Evolutionary conservation across 2,113 vertebrate genomes (phyloP).

Genomic region (Sinocyclocheilus maitianheensis): DNA sequence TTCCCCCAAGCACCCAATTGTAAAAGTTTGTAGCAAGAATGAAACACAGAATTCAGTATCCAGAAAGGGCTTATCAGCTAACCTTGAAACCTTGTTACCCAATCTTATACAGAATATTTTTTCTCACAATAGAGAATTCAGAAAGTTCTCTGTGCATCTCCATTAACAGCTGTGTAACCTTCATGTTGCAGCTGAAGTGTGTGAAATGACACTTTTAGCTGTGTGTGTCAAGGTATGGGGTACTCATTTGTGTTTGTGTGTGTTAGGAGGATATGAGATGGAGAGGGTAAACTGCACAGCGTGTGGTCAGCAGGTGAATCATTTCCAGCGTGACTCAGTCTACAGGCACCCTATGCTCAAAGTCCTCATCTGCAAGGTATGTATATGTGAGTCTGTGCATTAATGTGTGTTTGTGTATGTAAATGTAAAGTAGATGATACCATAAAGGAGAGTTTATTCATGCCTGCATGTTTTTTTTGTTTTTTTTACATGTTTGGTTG

Average conservation of each 20-base stretch:
- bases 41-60: background rate
- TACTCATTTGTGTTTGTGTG: background rate
- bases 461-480: too few species aligned
- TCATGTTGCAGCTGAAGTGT: background rate
- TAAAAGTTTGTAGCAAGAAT: background rate
- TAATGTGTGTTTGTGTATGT: background rate
- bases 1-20: background rate
- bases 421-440: background rate
- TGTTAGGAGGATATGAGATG: slow-evolving; percentile 81
- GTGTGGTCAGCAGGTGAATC: slow-evolving; percentile 96
- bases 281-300: slow-evolving; percentile 95
- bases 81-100: background rate
- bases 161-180: background rate
- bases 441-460: background rate
- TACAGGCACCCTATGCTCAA: slow-evolving; percentile 93
- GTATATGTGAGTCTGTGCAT: slow-evolving; percentile 45
- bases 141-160: background rate
- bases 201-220: background rate
- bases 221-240: background rate
- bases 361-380: slow-evolving; percentile 98
- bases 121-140: background rate
- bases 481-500: background rate
- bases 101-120: background rate
- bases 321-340: slow-evolving; percentile 94
- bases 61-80: background rate